phyloP scores from a whole-genome alignment of 2,113 vertebrate genomes.

The Aphyosemion australe region DNA sequence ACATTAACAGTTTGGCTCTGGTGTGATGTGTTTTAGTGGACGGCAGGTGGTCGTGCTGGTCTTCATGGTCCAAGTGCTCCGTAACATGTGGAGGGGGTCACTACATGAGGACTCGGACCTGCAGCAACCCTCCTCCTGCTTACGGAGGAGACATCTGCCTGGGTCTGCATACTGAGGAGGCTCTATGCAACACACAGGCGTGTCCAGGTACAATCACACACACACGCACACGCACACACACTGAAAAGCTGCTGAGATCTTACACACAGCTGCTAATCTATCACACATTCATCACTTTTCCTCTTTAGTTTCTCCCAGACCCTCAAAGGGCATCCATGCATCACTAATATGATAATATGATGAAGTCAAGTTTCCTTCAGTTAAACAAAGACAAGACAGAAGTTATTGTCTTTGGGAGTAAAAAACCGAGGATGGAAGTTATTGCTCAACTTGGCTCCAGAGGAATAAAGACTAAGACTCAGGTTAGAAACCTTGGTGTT shows the following conservation, averaged over 20 bases:
- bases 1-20: neutral
- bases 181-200: slow-evolving; percentile 90
- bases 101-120: slow-evolving; percentile 93
- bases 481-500: too few species aligned
- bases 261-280: slow-evolving; percentile 41
- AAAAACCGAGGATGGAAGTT: too few species aligned
- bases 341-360: too few species aligned
- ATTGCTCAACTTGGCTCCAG: too few species aligned
- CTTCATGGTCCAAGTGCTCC: slow-evolving; percentile 95
- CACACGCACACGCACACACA: slow-evolving; percentile 15
- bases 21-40: slow-evolving; percentile 83
- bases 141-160: slow-evolving; percentile 97
- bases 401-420: too few species aligned
- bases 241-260: slow-evolving; percentile 38
- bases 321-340: slow-evolving; percentile 32
- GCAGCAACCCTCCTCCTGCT: slow-evolving; percentile 90
- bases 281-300: slow-evolving; percentile 47
- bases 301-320: slow-evolving; percentile 33
- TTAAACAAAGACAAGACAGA: too few species aligned
- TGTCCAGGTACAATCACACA: slow-evolving; percentile 85
- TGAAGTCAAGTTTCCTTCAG: too few species aligned
- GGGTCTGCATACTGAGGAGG: slow-evolving; percentile 95
- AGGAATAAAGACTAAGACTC: too few species aligned
- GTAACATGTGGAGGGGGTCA: slow-evolving; percentile 95
- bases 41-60: slow-evolving; percentile 97